Evolutionary conservation across 2,888 invertebrate genomes (phyloP).

Genomic region (Dynastes hyllus): DNA sequence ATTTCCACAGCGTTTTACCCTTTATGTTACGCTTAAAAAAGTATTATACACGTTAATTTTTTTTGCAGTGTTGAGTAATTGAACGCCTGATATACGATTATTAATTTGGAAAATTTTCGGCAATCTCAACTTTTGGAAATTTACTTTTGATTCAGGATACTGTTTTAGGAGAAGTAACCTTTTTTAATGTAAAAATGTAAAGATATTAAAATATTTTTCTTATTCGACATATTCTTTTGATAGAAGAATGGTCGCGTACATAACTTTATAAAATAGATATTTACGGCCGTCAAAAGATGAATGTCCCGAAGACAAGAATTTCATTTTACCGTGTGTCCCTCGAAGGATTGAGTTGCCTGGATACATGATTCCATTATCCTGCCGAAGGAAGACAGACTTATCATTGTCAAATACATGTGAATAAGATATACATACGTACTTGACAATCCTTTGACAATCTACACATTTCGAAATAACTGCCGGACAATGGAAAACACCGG

Average conservation of each 20-base stretch:
- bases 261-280: neutral
- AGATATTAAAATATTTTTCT: no score
- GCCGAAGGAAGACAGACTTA: neutral
- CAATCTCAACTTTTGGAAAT: no score
- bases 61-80: no score
- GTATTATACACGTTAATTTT: no score
- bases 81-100: no score
- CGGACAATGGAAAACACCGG: slow-evolving; percentile 31
- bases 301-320: slow-evolving; percentile 54
- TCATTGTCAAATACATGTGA: slow-evolving; percentile 42
- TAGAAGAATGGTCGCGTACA: neutral
- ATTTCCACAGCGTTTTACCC: no score
- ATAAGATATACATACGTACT: slow-evolving; percentile 42
- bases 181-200: no score
- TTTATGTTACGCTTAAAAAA: no score
- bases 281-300: slow-evolving; percentile 12
- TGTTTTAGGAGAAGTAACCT: no score
- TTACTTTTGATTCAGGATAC: no score
- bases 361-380: slow-evolving; percentile 51
- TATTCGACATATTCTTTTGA: no score
- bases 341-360: slow-evolving; percentile 54
- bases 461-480: slow-evolving; percentile 36
- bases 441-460: slow-evolving; percentile 56
- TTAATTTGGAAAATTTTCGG: no score
- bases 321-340: slow-evolving; percentile 55